Conservation (phyloP, 2,888 invertebrate genomes). For the Hermaeophaga mercurialis region DNA sequence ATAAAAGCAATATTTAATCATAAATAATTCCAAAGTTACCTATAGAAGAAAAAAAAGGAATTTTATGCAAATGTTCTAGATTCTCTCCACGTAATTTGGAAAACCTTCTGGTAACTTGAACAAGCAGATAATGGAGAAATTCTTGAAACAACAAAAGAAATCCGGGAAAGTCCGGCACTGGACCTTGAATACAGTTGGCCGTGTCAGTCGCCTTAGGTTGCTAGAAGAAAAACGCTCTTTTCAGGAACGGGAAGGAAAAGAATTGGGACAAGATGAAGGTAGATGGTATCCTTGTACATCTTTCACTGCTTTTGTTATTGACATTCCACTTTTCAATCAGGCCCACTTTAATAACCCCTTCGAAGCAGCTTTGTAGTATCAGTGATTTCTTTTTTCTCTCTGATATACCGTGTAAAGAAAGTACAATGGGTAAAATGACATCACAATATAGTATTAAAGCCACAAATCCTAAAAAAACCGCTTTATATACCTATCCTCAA, state of each 20-base stretch:
- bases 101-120: too few relatives aligned
- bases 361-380: slow-evolving; percentile 16
- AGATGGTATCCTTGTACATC: slow-evolving; percentile 32
- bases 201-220: slow-evolving; percentile 20
- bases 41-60: too few relatives aligned
- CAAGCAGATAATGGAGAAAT: too few relatives aligned
- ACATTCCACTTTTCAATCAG: slow-evolving; percentile 44
- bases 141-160: too few relatives aligned
- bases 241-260: slow-evolving; percentile 23
- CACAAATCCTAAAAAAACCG: too few relatives aligned
- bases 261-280: slow-evolving; percentile 31
- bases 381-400: slow-evolving; percentile 2
- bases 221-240: slow-evolving; percentile 9
- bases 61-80: too few relatives aligned
- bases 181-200: too few relatives aligned
- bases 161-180: too few relatives aligned
- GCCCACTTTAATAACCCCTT: slow-evolving; percentile 30
- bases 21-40: too few relatives aligned
- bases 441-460: background rate
- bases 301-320: slow-evolving; percentile 41
- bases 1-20: too few relatives aligned
- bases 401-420: slow-evolving; percentile 3
- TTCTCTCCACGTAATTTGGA: too few relatives aligned
- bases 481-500: too few relatives aligned
- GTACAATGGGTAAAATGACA: slow-evolving; percentile 7